Evolutionary conservation across 2,888 invertebrate genomes (phyloP).

Genomic region (Catocala nupta): DNA sequence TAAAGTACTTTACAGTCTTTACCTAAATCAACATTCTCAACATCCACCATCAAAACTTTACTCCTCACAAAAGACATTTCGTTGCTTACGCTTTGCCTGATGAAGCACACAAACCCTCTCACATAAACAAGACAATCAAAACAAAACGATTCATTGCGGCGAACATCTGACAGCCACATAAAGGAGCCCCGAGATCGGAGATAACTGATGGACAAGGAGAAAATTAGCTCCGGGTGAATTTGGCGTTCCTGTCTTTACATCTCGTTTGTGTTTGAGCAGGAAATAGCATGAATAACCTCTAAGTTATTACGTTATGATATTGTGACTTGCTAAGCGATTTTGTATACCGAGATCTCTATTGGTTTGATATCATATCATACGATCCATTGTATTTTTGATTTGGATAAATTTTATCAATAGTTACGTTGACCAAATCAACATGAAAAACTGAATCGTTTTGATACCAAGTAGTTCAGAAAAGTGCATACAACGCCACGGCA

Average conservation of each 20-base stretch:
- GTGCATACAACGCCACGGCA: no score
- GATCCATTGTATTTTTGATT: no score
- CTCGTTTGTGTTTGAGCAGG: not conserved
- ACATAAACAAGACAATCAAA: conserved; percentile 30
- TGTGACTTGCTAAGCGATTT: no score
- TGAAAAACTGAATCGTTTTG: no score
- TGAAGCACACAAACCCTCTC: conserved; percentile 4
- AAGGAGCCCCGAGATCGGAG: conserved; percentile 29
- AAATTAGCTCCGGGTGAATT: conserved; percentile 27
- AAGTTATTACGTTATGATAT: no score
- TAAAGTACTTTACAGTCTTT: no score
- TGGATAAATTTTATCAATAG: no score
- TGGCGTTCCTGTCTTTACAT: conserved; percentile 5
- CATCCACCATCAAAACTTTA: not conserved
- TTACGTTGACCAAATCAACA: no score
- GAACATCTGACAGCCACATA: conserved; percentile 44
- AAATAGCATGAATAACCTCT: not conserved
- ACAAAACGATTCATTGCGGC: conserved; percentile 48
- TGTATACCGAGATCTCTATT: no score
- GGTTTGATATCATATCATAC: no score
- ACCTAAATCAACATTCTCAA: no score
- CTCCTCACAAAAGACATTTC: not conserved
- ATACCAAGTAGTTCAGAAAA: no score
- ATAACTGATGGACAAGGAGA: conserved; percentile 26
- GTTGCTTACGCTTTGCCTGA: not conserved